Evolutionary conservation across 2,888 invertebrate genomes (phyloP).

Genomic region (Neoitamus cyanurus): DNA sequence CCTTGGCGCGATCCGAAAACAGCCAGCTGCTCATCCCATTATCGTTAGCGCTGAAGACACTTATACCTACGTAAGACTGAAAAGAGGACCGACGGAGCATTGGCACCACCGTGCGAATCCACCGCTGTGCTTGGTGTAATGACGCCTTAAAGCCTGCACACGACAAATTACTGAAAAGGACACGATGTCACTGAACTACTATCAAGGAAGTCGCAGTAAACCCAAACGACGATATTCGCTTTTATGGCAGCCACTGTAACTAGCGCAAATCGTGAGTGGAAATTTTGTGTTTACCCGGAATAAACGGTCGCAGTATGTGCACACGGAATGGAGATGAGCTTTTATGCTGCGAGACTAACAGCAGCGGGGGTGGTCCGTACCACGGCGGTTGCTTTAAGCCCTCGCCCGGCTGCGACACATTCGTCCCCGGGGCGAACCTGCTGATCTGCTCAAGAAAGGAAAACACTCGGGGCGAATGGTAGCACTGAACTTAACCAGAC

Average conservation of each 20-base stretch:
- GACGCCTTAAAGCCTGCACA: not conserved
- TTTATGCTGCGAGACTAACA: not conserved
- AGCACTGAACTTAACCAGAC: not conserved
- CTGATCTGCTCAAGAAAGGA: not conserved
- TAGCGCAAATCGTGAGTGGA: slow-evolving; percentile 17
- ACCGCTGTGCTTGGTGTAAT: not conserved
- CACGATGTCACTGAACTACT: slow-evolving; percentile 6
- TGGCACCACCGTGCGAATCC: not conserved
- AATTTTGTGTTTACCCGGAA: slow-evolving; percentile 22
- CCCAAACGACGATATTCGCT: not conserved
- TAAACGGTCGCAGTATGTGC: slow-evolving; percentile 4
- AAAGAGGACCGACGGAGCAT: not conserved
- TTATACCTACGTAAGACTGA: not conserved
- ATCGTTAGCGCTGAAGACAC: not conserved
- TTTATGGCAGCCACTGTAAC: slow-evolving; percentile 14
- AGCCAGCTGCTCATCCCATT: not conserved
- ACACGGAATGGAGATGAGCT: slow-evolving; percentile 3
- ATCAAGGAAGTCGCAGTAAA: not conserved
- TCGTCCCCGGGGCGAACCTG: not conserved
- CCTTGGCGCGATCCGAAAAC: not conserved
- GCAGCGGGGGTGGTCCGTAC: not conserved
- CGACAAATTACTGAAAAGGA: not conserved
- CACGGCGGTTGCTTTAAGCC: not conserved
- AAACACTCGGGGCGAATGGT: not conserved
- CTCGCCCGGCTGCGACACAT: not conserved